Evolutionary conservation across 2,888 invertebrate species (phyloP).

Genomic region (Ectemnius cavifrons): DNA sequence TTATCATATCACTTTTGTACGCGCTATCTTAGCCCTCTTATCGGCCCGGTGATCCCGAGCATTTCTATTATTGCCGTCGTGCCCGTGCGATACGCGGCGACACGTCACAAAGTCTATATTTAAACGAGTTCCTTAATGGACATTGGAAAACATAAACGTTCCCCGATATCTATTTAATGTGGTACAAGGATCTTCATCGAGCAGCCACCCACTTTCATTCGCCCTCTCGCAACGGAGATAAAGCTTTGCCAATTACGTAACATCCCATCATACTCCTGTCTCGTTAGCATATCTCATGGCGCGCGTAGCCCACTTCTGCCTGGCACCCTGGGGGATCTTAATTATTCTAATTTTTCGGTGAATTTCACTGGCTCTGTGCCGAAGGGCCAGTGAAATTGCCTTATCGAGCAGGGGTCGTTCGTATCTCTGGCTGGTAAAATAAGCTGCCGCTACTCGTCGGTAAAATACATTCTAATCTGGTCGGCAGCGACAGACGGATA

Average conservation of each 20-base stretch:
- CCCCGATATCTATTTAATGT: conserved; percentile 31
- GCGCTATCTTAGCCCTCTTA: conserved; percentile 51
- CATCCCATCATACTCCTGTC: no score
- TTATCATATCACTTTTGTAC: conserved; percentile 52
- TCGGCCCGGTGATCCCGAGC: conserved; percentile 26
- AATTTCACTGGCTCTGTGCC: neutral
- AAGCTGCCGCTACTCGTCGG: neutral
- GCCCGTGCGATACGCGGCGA: conserved; percentile 25
- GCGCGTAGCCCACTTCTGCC: neutral
- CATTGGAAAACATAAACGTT: conserved; percentile 18
- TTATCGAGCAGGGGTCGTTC: neutral
- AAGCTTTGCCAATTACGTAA: no score
- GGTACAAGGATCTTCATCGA: conserved; percentile 36
- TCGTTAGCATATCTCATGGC: no score
- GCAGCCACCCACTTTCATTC: neutral
- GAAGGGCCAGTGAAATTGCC: neutral
- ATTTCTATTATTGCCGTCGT: conserved; percentile 58
- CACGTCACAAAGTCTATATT: conserved; percentile 56
- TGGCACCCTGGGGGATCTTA: neutral
- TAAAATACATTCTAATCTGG: conserved; percentile 4
- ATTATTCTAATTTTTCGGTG: neutral
- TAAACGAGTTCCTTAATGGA: conserved; percentile 53
- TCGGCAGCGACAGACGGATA: neutral
- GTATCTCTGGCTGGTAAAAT: conserved; percentile 5
- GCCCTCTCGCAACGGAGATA: neutral